Conservation (phyloP, 2,888 invertebrate genomes). For the Heliconius sara region DNA sequence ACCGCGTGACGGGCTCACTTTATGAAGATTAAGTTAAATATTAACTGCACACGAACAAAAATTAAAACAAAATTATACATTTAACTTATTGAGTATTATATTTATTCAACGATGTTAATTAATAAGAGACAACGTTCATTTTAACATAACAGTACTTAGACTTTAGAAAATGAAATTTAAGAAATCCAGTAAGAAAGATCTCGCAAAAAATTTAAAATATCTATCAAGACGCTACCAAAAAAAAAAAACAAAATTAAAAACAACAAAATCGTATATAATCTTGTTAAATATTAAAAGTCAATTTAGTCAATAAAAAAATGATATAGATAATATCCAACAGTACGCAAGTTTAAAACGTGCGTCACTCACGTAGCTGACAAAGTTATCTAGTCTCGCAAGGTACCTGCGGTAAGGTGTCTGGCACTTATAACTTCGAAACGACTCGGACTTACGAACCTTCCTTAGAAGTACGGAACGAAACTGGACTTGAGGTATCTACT, state of each 20-base stretch:
- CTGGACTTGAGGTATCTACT: conserved; percentile 51
- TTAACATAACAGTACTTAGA: too few relatives aligned
- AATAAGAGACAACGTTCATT: too few relatives aligned
- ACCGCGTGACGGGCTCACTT: too few relatives aligned
- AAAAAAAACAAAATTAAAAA: background rate
- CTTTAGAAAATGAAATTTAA: too few relatives aligned
- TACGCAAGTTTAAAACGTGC: conserved; percentile 52
- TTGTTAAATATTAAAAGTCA: background rate
- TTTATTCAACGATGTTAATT: too few relatives aligned
- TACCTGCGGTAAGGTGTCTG: conserved; percentile 52
- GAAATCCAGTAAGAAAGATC: too few relatives aligned
- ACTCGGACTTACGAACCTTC: conserved; percentile 58
- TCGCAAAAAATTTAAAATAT: too few relatives aligned
- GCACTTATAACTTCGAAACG: conserved; percentile 59
- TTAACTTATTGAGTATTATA: too few relatives aligned
- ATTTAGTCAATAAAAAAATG: background rate
- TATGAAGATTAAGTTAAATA: too few relatives aligned
- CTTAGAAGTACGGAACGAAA: conserved; percentile 52
- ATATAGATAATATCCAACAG: conserved; percentile 2
- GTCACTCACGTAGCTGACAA: conserved; percentile 55
- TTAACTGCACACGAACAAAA: too few relatives aligned
- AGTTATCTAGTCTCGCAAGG: conserved; percentile 54
- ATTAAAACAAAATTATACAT: too few relatives aligned
- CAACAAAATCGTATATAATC: background rate
- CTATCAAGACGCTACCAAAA: too few relatives aligned